Conservation (phyloP, 2,888 invertebrate genomes). For the Galerucella pusilla region DNA sequence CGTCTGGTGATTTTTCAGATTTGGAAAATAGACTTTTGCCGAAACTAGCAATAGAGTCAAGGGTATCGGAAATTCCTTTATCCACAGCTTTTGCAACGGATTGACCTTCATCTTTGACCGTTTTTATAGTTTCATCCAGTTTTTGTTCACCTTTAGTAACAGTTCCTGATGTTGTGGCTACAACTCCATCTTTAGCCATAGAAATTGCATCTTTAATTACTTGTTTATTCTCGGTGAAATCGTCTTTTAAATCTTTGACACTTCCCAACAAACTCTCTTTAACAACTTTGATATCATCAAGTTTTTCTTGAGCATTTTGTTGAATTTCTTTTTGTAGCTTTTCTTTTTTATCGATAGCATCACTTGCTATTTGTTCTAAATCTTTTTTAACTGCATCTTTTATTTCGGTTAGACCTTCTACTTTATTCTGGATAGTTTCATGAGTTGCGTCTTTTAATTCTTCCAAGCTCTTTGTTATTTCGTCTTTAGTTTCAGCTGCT, state of each 20-base stretch:
- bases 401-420: background rate
- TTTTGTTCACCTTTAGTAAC: background rate
- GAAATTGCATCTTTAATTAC: background rate
- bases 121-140: constrained; percentile 13
- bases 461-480: constrained; percentile 7
- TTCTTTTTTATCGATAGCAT: constrained; percentile 35
- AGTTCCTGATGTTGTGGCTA: background rate
- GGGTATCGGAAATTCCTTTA: constrained; percentile 2
- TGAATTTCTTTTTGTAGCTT: constrained; percentile 16
- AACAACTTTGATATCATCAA: background rate
- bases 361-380: background rate
- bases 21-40: constrained; percentile 17
- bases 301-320: constrained; percentile 19
- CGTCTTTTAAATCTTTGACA: background rate
- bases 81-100: constrained; percentile 13
- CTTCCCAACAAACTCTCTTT: background rate
- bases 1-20: background rate
- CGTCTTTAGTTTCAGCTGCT: constrained; percentile 13
- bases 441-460: background rate
- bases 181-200: background rate
- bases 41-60: constrained; percentile 10
- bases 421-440: constrained; percentile 2
- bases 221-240: background rate
- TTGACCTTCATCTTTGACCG: constrained; percentile 1
- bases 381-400: constrained; percentile 11